Percentiles rank a stretch among this genome's conserved stretches.
These are phyloP conservation scores for Illadopsis cleaveri DNA, from an alignment of 2,113 vertebrate species.

Conservation along the genomic window DNA sequence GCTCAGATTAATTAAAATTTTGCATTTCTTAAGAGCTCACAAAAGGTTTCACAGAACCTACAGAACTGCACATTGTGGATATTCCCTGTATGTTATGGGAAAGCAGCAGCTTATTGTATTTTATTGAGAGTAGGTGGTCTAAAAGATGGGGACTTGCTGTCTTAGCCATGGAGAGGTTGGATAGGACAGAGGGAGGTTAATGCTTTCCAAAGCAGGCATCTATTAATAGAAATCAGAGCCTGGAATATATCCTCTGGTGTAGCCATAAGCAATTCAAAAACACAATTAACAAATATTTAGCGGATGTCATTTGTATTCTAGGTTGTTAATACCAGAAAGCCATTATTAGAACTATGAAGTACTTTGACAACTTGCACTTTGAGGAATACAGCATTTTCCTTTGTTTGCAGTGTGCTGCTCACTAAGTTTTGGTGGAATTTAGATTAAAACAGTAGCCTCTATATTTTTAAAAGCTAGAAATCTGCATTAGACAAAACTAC, in stretches of 20 bases:
- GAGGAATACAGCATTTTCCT: neutral
- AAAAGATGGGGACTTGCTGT: neutral
- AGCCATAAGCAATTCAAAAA: slow-evolving; percentile 25
- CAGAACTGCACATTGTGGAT: neutral
- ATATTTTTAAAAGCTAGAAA: neutral
- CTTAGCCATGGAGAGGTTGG: neutral
- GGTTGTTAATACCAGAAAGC: neutral
- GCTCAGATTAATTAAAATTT: neutral
- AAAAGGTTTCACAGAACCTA: neutral
- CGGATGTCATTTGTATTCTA: neutral
- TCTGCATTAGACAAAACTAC: neutral
- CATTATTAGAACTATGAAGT: neutral
- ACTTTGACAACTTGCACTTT: neutral
- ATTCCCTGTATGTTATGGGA: neutral
- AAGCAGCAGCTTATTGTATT: neutral
- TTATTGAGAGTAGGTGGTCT: neutral
- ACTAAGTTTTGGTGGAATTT: neutral
- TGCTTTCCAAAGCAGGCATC: slow-evolving; percentile 15
- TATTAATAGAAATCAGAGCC: slow-evolving; percentile 63
- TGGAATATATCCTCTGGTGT: slow-evolving; percentile 51
- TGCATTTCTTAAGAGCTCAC: neutral
- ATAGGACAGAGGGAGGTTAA: neutral
- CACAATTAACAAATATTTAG: slow-evolving; percentile 54
- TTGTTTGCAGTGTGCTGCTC: neutral
- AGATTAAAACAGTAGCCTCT: neutral